Evolutionary conservation across 2,113 vertebrate species (phyloP).

Genomic region (Danionella cerebrum): DNA sequence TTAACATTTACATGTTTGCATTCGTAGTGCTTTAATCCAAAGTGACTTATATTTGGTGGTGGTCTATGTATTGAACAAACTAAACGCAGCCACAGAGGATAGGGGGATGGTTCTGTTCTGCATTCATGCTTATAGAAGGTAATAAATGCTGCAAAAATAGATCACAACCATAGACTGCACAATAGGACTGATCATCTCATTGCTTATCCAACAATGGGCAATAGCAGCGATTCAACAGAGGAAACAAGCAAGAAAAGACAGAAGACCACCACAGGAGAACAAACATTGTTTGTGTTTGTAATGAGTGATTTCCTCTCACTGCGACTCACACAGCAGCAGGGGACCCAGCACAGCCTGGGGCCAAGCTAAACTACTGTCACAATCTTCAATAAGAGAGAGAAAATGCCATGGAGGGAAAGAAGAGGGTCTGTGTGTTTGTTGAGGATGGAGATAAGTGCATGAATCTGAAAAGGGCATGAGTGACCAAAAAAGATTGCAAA

Average conservation of each 20-base stretch:
- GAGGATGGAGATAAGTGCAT: not conserved
- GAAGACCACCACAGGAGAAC: slow-evolving; percentile 11
- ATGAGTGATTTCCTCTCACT: not conserved
- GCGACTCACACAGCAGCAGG: slow-evolving; percentile 6
- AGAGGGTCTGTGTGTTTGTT: not conserved
- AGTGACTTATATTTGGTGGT: too few relatives aligned
- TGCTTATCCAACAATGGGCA: too few relatives aligned
- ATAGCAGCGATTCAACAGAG: not conserved
- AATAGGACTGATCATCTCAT: too few relatives aligned
- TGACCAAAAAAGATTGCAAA: not conserved
- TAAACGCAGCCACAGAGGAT: too few relatives aligned
- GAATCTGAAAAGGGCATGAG: not conserved
- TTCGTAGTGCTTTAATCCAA: too few relatives aligned
- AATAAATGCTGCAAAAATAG: too few relatives aligned
- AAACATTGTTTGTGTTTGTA: not conserved
- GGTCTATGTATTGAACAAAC: too few relatives aligned
- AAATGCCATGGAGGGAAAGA: not conserved
- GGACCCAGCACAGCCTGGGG: not conserved
- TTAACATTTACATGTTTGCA: too few relatives aligned
- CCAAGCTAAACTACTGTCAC: not conserved
- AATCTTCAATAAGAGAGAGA: not conserved
- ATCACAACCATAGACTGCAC: too few relatives aligned
- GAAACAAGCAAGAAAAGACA: not conserved
- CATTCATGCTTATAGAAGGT: too few relatives aligned
- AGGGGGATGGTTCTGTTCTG: too few relatives aligned